Conservation (phyloP, 35 echinoderm and acorn worm species). For the Lytechinus pictus region DNA sequence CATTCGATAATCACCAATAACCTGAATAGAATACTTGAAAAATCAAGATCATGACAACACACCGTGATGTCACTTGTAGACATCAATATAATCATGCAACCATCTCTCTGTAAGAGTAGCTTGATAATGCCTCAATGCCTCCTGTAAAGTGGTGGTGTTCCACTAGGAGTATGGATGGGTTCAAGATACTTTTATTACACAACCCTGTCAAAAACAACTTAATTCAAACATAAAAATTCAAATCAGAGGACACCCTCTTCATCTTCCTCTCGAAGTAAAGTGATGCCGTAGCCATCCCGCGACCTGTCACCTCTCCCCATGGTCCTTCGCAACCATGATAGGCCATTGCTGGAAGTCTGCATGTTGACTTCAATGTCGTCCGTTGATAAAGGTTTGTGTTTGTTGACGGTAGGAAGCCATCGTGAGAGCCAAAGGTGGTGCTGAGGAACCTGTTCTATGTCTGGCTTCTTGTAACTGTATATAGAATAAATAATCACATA, state of each 20-base stretch:
- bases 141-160: not conserved
- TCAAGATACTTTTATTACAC: not conserved
- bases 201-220: not conserved
- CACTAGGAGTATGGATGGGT: not conserved
- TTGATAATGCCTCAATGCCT: not conserved
- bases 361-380: slow-evolving; percentile 10
- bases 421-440: slow-evolving; percentile 15
- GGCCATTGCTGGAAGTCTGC: not conserved
- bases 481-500: too few species aligned
- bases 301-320: not conserved
- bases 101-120: too few species aligned
- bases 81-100: not conserved
- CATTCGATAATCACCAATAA: too few species aligned
- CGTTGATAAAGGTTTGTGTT: not conserved
- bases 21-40: not conserved
- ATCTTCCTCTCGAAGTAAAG: slow-evolving; percentile 25
- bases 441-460: slow-evolving; percentile 32
- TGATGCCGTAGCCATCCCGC: not conserved
- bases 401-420: not conserved
- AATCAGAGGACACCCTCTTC: not conserved
- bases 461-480: slow-evolving; percentile 43
- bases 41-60: not conserved
- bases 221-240: not conserved
- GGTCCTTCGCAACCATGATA: slow-evolving; percentile 36
- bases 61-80: not conserved